A percentile compares a stretch with the other conserved stretches of the same genome.
phyloP scores from a whole-genome alignment of 2,888 invertebrate species.

The Ochropleura plecta region DNA sequence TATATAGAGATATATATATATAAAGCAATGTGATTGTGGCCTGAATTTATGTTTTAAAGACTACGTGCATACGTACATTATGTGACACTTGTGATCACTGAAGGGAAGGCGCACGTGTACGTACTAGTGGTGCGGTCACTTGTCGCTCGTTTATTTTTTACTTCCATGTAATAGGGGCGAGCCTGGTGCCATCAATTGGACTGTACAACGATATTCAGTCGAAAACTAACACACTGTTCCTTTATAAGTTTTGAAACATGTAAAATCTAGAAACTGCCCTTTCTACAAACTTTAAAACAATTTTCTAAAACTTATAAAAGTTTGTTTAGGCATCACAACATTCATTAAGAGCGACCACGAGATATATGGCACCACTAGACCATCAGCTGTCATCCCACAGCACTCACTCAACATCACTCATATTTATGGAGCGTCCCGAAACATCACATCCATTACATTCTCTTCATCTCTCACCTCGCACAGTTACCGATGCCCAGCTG shows the following conservation, averaged over 20 bases:
- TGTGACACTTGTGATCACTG: not conserved
- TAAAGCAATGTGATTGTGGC: not conserved
- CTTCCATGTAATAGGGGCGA: not conserved
- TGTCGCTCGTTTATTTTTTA: not conserved
- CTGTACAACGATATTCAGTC: not conserved
- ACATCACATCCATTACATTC: slow-evolving; percentile 27
- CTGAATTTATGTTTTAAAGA: not conserved
- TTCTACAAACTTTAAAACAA: not conserved
- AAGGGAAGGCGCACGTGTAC: not conserved
- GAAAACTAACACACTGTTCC: not conserved
- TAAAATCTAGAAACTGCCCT: not conserved
- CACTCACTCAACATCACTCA: slow-evolving; percentile 6
- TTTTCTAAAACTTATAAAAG: not conserved
- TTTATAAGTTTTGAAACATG: not conserved
- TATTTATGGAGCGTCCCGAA: not conserved
- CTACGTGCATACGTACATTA: no score
- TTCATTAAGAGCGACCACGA: not conserved
- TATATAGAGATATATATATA: no score
- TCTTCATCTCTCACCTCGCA: slow-evolving; percentile 24
- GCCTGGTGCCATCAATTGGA: not conserved
- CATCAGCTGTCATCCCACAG: not conserved
- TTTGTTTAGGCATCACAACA: not conserved
- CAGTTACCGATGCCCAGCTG: slow-evolving; percentile 35
- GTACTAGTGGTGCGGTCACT: not conserved
- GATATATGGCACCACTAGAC: not conserved